Percentiles rank a stretch among this genome's conserved stretches.
Conservation (phyloP, 2,888 invertebrate species). For the Thysanoteuthis rhombus region DNA sequence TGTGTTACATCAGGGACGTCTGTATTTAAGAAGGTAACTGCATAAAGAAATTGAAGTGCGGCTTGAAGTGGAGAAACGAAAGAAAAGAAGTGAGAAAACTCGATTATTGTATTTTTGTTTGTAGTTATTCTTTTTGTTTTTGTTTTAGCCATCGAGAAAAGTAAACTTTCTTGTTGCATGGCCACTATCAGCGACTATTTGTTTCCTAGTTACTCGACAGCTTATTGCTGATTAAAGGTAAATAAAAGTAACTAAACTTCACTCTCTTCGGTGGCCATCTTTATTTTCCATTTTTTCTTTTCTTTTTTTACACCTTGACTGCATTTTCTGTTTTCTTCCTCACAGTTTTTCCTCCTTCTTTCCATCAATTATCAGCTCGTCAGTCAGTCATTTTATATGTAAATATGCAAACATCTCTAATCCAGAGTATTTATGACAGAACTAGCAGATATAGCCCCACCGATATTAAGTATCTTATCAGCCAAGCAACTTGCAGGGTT, state of each 20-base stretch:
- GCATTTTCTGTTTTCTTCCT: not conserved
- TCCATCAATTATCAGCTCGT: not conserved
- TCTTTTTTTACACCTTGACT: too few relatives aligned
- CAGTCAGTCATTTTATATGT: not conserved
- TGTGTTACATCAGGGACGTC: too few relatives aligned
- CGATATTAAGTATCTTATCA: not conserved
- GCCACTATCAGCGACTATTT: not conserved
- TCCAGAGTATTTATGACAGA: not conserved
- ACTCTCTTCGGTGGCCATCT: not conserved
- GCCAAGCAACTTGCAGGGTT: not conserved
- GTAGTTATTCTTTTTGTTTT: not conserved
- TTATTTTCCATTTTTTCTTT: not conserved
- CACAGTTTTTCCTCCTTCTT: not conserved
- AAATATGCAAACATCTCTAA: not conserved
- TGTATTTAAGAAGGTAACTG: not conserved
- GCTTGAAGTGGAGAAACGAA: not conserved
- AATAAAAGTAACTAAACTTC: not conserved
- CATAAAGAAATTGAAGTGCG: not conserved
- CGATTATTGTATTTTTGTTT: not conserved
- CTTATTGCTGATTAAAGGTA: not conserved
- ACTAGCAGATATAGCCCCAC: not conserved
- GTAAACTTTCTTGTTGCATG: not conserved
- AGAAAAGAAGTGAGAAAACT: not conserved
- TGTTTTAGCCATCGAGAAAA: not conserved
- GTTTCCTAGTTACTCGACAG: not conserved